Evolutionary conservation across 2,113 vertebrate genomes (phyloP).

Genomic region (Psittacula cyanocephala): DNA sequence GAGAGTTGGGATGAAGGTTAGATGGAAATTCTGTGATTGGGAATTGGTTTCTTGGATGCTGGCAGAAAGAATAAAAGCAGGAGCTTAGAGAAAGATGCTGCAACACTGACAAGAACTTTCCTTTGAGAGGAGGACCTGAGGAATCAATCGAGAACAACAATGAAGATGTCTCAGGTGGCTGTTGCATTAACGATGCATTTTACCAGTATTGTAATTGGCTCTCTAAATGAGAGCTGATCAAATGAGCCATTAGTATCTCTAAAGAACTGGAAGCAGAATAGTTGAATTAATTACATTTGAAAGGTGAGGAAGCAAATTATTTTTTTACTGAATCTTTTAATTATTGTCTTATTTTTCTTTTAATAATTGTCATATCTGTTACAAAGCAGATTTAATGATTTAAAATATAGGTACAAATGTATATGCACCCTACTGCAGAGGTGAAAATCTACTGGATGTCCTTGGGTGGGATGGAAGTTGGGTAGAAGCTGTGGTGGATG

Average conservation of each 20-base stretch:
- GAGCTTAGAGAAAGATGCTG: background rate
- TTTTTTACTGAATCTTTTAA: background rate
- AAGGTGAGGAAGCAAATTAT: background rate
- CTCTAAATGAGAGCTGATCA: background rate
- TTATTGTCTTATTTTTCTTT: background rate
- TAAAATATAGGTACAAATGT: background rate
- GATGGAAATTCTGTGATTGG: background rate
- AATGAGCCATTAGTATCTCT: background rate
- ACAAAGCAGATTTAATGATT: background rate
- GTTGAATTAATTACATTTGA: background rate
- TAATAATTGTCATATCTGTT: background rate
- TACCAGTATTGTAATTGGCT: background rate
- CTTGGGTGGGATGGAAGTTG: background rate
- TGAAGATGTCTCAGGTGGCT: background rate
- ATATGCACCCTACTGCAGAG: background rate
- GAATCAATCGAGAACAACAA: background rate
- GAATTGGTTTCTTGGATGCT: background rate
- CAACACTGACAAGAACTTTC: background rate
- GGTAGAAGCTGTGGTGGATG: background rate
- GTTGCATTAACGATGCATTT: background rate
- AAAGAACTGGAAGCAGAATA: background rate
- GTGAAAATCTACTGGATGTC: background rate
- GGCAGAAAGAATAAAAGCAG: background rate
- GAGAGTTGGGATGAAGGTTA: background rate
- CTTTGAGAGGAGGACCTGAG: background rate